Percentiles rank a stretch among this genome's conserved stretches.
These are phyloP conservation scores for Colostygia pectinataria DNA, from an alignment of 2,888 invertebrate species.

Conservation along the genomic window DNA sequence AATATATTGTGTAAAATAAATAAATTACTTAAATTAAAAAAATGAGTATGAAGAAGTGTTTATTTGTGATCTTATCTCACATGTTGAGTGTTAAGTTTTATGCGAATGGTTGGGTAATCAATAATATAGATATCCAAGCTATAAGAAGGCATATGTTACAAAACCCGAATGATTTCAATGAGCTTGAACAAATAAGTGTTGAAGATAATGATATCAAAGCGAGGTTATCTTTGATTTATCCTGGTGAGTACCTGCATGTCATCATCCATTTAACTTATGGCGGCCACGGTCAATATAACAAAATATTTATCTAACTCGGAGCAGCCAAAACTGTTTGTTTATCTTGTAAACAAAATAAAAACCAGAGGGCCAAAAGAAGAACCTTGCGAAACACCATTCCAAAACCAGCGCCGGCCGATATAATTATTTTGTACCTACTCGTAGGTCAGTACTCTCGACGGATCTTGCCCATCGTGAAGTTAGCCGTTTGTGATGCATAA, in stretches of 20 bases:
- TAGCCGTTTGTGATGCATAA: no score
- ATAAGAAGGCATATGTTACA: not conserved
- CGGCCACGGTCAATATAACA: no score
- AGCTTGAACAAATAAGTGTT: not conserved
- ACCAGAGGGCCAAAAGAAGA: no score
- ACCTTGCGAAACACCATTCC: no score
- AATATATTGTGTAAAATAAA: not conserved
- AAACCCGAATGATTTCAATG: not conserved
- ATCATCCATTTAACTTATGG: no score
- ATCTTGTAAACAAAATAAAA: no score
- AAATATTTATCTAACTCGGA: no score
- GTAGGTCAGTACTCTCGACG: no score
- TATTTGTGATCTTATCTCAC: conserved; percentile 12
- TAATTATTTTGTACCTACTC: no score
- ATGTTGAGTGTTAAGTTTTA: conserved; percentile 17
- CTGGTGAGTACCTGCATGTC: conserved; percentile 42
- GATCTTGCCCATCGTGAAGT: no score
- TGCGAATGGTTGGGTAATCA: conserved; percentile 37
- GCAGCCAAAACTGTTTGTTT: no score
- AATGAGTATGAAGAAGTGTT: not conserved
- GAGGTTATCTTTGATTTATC: conserved; percentile 52
- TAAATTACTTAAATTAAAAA: not conserved
- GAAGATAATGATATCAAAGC: conserved; percentile 10
- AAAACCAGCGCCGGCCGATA: no score
- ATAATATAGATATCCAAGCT: conserved; percentile 26